Evolutionary conservation across 2,888 invertebrate genomes (phyloP).

Genomic region (Blera fallax): DNA sequence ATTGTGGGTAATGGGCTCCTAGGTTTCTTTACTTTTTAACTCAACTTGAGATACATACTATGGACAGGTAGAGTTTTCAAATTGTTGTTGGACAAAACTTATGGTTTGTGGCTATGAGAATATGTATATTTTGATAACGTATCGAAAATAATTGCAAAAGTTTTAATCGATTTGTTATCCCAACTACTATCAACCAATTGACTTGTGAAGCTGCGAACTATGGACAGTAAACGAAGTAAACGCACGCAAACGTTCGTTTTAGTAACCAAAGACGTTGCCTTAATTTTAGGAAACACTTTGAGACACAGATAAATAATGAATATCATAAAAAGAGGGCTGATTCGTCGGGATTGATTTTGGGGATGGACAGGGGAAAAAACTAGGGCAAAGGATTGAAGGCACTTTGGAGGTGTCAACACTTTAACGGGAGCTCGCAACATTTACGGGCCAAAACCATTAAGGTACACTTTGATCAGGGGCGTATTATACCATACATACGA

Average conservation of each 20-base stretch:
- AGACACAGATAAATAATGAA: no score
- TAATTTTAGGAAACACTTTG: no score
- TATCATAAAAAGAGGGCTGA: no score
- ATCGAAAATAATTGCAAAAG: conserved; percentile 60
- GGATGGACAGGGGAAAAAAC: no score
- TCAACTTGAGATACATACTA: conserved; percentile 7
- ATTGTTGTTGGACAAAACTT: background rate
- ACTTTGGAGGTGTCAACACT: no score
- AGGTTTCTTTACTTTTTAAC: conserved; percentile 59
- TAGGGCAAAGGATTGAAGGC: no score
- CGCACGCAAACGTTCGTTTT: no score
- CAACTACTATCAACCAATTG: conserved; percentile 12
- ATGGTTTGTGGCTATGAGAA: background rate
- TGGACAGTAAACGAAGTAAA: background rate
- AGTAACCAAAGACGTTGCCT: background rate
- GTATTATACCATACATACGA: no score
- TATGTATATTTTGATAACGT: conserved; percentile 54
- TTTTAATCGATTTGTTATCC: conserved; percentile 63
- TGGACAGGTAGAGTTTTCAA: conserved; percentile 24
- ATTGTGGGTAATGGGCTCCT: conserved; percentile 68
- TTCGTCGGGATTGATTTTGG: no score
- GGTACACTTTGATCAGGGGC: no score
- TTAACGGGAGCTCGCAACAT: no score
- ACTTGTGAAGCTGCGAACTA: background rate
- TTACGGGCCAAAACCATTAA: no score